Percentiles rank a stretch among this genome's conserved stretches.
Conservation (phyloP, 2,113 vertebrate species). For the Chrysemys picta region DNA sequence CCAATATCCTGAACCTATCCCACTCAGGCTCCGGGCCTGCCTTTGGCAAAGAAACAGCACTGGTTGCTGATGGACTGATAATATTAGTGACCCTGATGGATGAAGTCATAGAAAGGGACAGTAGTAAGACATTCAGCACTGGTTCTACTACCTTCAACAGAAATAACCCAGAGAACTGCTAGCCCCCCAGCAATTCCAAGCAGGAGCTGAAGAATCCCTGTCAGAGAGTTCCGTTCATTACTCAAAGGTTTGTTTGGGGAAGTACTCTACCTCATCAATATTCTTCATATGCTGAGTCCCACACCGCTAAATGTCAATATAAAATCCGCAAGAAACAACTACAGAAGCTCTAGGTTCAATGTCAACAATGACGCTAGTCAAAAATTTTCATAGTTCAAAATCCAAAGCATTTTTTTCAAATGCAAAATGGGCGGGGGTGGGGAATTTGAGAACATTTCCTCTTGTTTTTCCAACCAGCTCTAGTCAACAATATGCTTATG, state of each 20-base stretch:
- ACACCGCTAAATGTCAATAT: not conserved
- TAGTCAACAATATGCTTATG: not conserved
- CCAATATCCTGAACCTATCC: not conserved
- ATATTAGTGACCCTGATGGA: not conserved
- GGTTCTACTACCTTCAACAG: not conserved
- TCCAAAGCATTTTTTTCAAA: not conserved
- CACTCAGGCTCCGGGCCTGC: too few species aligned
- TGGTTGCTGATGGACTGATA: not conserved
- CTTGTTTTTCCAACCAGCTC: not conserved
- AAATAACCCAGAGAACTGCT: not conserved
- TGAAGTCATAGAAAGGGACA: not conserved
- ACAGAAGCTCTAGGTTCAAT: not conserved
- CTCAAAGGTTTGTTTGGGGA: rapidly evolving
- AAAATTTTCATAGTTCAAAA: not conserved
- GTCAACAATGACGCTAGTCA: not conserved
- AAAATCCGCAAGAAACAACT: not conserved
- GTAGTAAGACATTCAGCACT: rapidly evolving
- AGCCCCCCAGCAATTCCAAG: not conserved
- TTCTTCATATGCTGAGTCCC: not conserved
- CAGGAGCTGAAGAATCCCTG: not conserved
- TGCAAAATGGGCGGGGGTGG: not conserved
- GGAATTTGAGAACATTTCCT: not conserved
- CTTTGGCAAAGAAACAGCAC: not conserved
- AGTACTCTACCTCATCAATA: not conserved
- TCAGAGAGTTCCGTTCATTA: rapidly evolving